A percentile compares a stretch with the other conserved stretches of the same genome.
Evolutionary conservation across 2,113 vertebrate genomes (phyloP).

Genomic region (Cyphomyrus discorhynchus): DNA sequence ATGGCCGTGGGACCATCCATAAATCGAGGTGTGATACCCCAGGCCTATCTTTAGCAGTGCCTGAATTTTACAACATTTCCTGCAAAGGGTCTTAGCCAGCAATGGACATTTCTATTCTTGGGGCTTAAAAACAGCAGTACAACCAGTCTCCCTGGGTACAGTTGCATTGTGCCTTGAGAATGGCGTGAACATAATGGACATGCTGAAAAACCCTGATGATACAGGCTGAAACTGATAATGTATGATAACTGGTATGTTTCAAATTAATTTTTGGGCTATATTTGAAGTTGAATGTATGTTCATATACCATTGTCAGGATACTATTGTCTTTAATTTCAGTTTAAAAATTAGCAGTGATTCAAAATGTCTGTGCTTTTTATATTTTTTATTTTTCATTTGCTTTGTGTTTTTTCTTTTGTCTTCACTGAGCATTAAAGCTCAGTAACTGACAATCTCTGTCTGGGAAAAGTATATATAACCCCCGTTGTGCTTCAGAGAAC

Average conservation of each 20-base stretch:
- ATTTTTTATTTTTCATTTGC: neutral
- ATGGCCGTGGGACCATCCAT: conserved; percentile 5
- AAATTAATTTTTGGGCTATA: conserved; percentile 10
- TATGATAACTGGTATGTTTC: neutral
- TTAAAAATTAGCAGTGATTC: conserved; percentile 22
- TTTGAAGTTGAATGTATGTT: conserved; percentile 24
- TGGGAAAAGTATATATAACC: neutral
- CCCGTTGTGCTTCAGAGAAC: neutral
- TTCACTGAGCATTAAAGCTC: neutral
- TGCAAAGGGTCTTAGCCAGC: neutral
- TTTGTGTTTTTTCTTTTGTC: neutral
- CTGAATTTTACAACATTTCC: neutral
- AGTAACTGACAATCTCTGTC: conserved; percentile 5
- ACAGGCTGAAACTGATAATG: neutral
- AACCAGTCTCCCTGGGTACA: neutral
- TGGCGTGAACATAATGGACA: neutral
- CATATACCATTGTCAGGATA: conserved; percentile 6
- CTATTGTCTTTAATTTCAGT: neutral
- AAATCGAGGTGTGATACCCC: conserved; percentile 2
- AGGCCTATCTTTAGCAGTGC: conserved; percentile 9
- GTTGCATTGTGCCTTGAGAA: conserved; percentile 19
- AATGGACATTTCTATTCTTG: neutral
- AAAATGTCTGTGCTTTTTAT: neutral
- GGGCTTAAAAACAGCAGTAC: neutral
- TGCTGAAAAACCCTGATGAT: neutral